A percentile compares a stretch with the other conserved stretches of the same genome.
Evolutionary conservation across 2,113 vertebrate genomes (phyloP).

Genomic region (Elaphurus davidianus): DNA sequence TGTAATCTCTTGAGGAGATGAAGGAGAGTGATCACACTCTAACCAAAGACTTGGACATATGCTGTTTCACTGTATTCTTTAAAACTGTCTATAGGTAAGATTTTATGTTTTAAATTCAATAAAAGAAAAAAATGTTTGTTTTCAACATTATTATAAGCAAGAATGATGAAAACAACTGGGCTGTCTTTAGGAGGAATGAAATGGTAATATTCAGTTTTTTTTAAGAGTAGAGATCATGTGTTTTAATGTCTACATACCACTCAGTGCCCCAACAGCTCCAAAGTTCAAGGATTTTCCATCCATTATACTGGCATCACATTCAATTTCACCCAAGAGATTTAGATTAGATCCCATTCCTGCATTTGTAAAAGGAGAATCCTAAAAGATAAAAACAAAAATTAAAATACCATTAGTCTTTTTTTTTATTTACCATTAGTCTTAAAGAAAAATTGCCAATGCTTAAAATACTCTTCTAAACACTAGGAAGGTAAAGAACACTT

Average conservation of each 20-base stretch:
- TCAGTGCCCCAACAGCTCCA: constrained; percentile 96
- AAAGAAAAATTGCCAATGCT: neutral
- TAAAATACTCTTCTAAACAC: constrained; percentile 36
- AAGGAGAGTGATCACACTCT: constrained; percentile 9
- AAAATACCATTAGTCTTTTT: constrained; percentile 25
- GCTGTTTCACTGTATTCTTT: neutral
- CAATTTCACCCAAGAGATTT: constrained; percentile 96
- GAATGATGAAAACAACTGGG: neutral
- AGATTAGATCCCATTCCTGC: constrained; percentile 98
- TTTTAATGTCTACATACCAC: constrained; percentile 83
- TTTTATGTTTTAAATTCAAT: constrained; percentile 2
- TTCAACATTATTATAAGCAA: constrained; percentile 15
- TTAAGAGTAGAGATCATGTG: neutral
- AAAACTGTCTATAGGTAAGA: neutral
- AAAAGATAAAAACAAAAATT: constrained; percentile 73
- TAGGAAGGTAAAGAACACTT: neutral
- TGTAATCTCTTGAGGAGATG: neutral
- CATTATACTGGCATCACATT: constrained; percentile 99
- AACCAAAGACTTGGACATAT: neutral
- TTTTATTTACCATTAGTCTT: neutral
- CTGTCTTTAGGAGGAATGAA: neutral
- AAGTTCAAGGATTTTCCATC: constrained; percentile 97
- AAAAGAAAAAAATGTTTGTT: neutral
- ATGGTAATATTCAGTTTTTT: neutral
- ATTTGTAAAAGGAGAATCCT: constrained; percentile 99